These are phyloP conservation scores for Trematomus bernacchii DNA, from an alignment of 2,797 vertebrate genomes.

Conservation along the genomic window DNA sequence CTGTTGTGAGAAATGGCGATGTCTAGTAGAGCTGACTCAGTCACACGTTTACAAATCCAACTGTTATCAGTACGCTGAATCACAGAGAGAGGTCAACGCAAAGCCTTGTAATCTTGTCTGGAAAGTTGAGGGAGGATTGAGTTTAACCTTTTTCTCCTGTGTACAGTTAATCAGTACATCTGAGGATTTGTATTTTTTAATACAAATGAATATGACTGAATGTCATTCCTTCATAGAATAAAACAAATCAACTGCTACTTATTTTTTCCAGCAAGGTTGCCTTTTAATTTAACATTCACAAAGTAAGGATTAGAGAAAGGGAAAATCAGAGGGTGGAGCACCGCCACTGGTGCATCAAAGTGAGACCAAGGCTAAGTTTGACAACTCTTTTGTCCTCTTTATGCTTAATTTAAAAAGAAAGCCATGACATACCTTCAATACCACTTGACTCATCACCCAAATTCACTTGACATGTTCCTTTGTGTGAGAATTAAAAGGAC, in stretches of 20 bases:
- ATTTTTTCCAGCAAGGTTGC: not conserved
- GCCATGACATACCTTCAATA: not conserved
- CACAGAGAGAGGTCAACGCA: conserved; percentile 24
- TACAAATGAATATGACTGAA: not conserved
- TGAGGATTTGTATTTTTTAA: too few relatives aligned
- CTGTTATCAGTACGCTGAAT: conserved; percentile 40
- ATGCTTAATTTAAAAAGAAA: not conserved
- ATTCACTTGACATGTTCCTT: not conserved
- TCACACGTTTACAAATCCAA: conserved; percentile 34
- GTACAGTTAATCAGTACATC: not conserved
- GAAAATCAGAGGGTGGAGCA: not conserved
- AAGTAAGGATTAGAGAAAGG: not conserved
- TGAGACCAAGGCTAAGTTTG: conserved; percentile 16
- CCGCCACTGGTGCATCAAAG: not conserved
- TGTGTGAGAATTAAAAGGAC: not conserved
- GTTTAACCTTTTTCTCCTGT: not conserved
- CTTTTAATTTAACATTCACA: not conserved
- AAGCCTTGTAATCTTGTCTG: conserved; percentile 11
- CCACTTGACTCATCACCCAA: not conserved
- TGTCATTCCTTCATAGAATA: not conserved
- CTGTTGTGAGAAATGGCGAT: conserved; percentile 44
- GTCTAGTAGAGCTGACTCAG: conserved; percentile 49
- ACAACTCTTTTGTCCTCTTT: not conserved
- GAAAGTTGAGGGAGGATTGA: not conserved
- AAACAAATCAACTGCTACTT: not conserved